phyloP scores from a whole-genome alignment of 1,140 invertebrate species.

The Whitmania pigra region DNA sequence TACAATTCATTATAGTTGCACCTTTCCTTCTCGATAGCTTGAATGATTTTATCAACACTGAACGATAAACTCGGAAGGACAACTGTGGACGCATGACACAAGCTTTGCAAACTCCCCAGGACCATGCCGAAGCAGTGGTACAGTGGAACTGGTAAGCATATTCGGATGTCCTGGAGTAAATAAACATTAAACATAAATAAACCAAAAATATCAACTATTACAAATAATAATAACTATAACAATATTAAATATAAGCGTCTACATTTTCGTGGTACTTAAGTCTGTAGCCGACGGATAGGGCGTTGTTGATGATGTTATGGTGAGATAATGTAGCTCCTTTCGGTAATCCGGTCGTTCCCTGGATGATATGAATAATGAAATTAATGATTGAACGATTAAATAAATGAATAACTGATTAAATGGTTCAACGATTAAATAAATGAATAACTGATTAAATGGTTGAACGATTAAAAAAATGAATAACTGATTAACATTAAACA shows the following conservation, averaged over 20 bases:
- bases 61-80: conserved; percentile 33
- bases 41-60: conserved; percentile 29
- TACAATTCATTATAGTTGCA: conserved; percentile 20
- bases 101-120: conserved; percentile 51
- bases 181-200: conserved; percentile 17
- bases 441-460: neutral
- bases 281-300: conserved; percentile 53
- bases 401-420: neutral
- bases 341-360: conserved; percentile 70
- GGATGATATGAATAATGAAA: conserved; percentile 17
- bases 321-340: conserved; percentile 77
- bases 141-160: conserved; percentile 71
- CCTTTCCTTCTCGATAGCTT: conserved; percentile 34
- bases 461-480: neutral
- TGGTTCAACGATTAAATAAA: neutral
- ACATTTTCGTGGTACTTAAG: conserved; percentile 47
- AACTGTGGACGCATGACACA: conserved; percentile 47
- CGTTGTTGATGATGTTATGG: conserved; percentile 72
- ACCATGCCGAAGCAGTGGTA: conserved; percentile 82
- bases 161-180: conserved; percentile 31
- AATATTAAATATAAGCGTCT: conserved; percentile 16
- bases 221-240: no score
- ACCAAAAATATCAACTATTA: no score
- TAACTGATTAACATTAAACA: conserved; percentile 21
- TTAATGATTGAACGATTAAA: neutral